A percentile compares a stretch with the other conserved stretches of the same genome.
Conservation (phyloP, 2,113 vertebrate genomes). For the Labeo rohita region DNA sequence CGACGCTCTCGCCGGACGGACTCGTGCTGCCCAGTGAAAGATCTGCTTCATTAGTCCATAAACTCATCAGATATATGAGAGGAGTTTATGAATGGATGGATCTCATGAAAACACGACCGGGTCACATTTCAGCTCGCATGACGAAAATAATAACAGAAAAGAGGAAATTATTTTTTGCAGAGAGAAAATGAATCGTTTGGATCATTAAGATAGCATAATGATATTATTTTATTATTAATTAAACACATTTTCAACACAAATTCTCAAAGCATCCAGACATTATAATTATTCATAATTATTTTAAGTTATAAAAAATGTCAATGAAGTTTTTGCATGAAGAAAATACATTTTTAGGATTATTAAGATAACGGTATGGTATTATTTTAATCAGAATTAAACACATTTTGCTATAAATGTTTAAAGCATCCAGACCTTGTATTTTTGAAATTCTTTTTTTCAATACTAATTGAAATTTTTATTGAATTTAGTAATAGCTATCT, state of each 20-base stretch:
- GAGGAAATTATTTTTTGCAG: not conserved
- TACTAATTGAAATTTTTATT: too few species aligned
- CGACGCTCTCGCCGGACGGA: too few species aligned
- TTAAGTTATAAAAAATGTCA: too few species aligned
- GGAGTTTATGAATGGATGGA: not conserved
- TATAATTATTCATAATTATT: too few species aligned
- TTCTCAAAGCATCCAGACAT: not conserved
- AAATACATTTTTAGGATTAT: too few species aligned
- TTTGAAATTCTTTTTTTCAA: too few species aligned
- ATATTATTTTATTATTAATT: not conserved
- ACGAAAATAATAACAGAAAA: not conserved
- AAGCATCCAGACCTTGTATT: too few species aligned
- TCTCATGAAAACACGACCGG: not conserved
- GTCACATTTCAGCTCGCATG: not conserved
- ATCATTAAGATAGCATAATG: not conserved
- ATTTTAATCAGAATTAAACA: too few species aligned
- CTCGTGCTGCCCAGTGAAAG: too few species aligned
- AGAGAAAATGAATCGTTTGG: not conserved
- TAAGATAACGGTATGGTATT: too few species aligned
- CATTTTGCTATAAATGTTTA: too few species aligned
- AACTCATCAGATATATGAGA: not conserved
- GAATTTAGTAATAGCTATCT: not conserved
- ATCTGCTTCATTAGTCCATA: not conserved
- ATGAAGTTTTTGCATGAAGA: too few species aligned
- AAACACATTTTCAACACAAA: not conserved